Evolutionary conservation across 1,140 invertebrate genomes (phyloP), one percentile per base, ranked within the genome.

Genomic region (Tigriopus japonicus): DNA sequence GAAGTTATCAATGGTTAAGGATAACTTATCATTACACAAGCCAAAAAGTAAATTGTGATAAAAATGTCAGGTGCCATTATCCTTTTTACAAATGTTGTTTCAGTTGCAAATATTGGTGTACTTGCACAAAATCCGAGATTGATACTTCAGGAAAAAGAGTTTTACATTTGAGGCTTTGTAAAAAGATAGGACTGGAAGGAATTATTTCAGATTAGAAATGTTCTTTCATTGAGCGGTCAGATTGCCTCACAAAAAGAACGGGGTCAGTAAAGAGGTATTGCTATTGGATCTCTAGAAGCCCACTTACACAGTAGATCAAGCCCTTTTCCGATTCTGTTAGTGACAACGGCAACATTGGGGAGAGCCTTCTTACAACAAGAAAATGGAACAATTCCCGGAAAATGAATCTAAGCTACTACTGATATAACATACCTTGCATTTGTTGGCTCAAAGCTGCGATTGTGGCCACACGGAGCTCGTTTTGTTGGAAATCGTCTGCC

Each of bases 371-470:
- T 21, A 17, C 3, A 3, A 49, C 10, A 5, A 10, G 21, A 6
- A 6, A 5, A 3, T 6, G 6, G n/a, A 49, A 49, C 19, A 2
- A 49, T 49, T 49, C 19, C 6, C n/a, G 21, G 6, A 49, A 49
- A 3, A 17, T 21, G 21, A 12, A 15, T 17, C 45, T 12, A 17
- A 5, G 52, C 14, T 6, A 28, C n/a, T n/a, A n/a, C n/a, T n/a
- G n/a, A n/a, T n/a, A 54, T 3, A 6, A 21, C n/a, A 5, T 19
- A 21, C 24, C 19, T 21, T 54, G 15, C 14, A 54, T 54, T 21
- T 54, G 17, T 24, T 54, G 52, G 24, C 52, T 54, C 24, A 54
- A 24, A 21, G 52, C 52, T 54, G 52, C 52, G 23, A 54, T 54
- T 17, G 52, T 54, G 17, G 52, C 52, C 6, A 54, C 24, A 6